Conservation (phyloP, 2,888 invertebrate species). For the Heliconius aoede region DNA sequence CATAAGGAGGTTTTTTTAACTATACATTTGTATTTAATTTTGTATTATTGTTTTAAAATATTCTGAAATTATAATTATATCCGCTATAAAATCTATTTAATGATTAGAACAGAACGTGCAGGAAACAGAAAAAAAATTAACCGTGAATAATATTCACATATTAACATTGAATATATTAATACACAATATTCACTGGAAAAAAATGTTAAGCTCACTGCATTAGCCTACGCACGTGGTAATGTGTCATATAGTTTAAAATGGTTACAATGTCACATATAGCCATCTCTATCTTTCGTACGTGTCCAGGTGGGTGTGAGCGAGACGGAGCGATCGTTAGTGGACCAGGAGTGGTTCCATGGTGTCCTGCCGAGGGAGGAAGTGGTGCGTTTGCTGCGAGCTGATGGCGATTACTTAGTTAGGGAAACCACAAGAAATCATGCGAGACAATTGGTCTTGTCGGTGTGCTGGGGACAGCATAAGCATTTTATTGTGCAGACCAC, state of each 20-base stretch:
- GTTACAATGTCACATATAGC: constrained; percentile 27
- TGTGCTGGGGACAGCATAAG: constrained; percentile 97
- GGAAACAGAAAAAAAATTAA: constrained; percentile 31
- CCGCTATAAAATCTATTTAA: constrained; percentile 29
- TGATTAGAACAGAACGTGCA: constrained; percentile 21
- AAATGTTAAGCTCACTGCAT: constrained; percentile 28
- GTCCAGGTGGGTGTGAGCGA: constrained; percentile 75
- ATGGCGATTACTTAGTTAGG: constrained; percentile 97
- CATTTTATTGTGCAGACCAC: constrained; percentile 99
- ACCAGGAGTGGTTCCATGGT: constrained; percentile 99
- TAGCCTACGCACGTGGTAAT: constrained; percentile 38
- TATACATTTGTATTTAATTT: background rate
- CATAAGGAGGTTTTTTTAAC: constrained; percentile 10
- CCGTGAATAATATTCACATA: constrained; percentile 9
- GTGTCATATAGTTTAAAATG: constrained; percentile 39
- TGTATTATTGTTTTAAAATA: constrained; percentile 7
- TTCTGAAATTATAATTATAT: constrained; percentile 24
- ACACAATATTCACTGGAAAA: constrained; percentile 23
- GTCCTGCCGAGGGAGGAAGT: constrained; percentile 98
- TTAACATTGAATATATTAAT: constrained; percentile 30
- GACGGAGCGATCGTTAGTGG: constrained; percentile 88
- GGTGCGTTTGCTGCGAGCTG: constrained; percentile 93
- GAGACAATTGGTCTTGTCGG: constrained; percentile 95
- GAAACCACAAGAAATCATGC: constrained; percentile 96
- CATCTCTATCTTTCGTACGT: constrained; percentile 33